Conservation (phyloP, 2,113 vertebrate genomes). For the Ctenodactylus gundi region DNA sequence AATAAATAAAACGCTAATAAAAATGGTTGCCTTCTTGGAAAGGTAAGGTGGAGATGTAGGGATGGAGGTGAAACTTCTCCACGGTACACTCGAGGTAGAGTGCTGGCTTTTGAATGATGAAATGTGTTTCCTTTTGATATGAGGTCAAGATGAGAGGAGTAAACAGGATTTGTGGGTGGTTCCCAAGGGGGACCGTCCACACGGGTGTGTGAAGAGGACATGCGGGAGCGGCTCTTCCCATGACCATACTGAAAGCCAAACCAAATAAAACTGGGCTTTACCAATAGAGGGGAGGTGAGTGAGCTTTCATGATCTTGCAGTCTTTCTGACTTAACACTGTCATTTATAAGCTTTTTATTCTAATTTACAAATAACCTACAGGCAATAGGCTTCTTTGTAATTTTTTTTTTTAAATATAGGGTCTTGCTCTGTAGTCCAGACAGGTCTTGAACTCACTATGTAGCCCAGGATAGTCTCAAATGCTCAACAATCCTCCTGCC, state of each 20-base stretch:
- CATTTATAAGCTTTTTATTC: not conserved
- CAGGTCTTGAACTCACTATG: too few species aligned
- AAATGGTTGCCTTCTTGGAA: not conserved
- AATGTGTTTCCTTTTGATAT: not conserved
- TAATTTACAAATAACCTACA: not conserved
- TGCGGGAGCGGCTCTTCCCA: too few species aligned
- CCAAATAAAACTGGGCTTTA: not conserved
- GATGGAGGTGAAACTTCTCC: not conserved
- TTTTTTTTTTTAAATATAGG: too few species aligned
- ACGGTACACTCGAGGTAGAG: not conserved
- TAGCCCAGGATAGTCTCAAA: too few species aligned
- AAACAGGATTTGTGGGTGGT: not conserved
- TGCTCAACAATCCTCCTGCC: too few species aligned
- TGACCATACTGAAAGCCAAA: not conserved
- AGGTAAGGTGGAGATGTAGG: not conserved
- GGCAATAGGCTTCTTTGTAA: too few species aligned
- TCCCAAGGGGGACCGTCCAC: not conserved
- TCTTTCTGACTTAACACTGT: not conserved
- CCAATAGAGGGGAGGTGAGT: not conserved
- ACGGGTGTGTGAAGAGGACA: rapidly evolving
- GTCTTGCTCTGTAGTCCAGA: too few species aligned
- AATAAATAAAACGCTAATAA: not conserved
- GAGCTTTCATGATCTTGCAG: not conserved
- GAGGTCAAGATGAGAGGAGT: not conserved
- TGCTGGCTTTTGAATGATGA: not conserved